Evolutionary conservation across 2,797 vertebrate genomes (phyloP).

Genomic region (Xyrichtys novacula): DNA sequence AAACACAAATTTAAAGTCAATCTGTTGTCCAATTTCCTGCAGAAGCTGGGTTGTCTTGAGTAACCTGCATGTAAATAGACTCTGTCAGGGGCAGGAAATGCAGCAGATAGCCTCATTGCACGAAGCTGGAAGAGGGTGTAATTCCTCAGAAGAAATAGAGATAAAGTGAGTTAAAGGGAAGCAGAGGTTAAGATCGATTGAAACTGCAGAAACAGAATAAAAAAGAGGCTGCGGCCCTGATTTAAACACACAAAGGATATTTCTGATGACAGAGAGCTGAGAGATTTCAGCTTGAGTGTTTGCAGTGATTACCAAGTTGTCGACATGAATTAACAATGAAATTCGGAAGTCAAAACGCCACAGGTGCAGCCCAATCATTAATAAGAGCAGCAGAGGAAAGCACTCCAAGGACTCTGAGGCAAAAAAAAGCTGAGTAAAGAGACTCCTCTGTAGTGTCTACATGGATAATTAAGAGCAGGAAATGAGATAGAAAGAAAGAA

Average conservation of each 20-base stretch:
- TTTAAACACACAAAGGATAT: slow-evolving; percentile 9
- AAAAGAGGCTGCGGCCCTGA: slow-evolving; percentile 1
- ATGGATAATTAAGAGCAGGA: not conserved
- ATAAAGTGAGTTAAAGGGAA: slow-evolving; percentile 25
- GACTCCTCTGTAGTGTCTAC: slow-evolving; percentile 3
- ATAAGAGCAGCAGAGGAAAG: slow-evolving; percentile 2
- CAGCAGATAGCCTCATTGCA: slow-evolving; percentile 12
- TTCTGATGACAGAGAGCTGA: slow-evolving; percentile 1
- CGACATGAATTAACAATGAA: slow-evolving; percentile 15
- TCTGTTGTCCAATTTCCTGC: not conserved
- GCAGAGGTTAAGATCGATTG: no score
- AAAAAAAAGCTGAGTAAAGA: slow-evolving; percentile 7
- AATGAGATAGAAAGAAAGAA: slow-evolving; percentile 1
- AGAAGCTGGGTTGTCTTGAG: not conserved
- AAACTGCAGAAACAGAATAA: slow-evolving; percentile 15
- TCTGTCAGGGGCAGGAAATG: slow-evolving; percentile 44
- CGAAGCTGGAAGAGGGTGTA: slow-evolving; percentile 15
- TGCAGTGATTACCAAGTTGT: slow-evolving; percentile 13
- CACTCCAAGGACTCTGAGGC: not conserved
- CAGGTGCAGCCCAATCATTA: slow-evolving; percentile 12
- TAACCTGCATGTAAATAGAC: not conserved
- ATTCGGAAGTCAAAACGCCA: slow-evolving; percentile 21
- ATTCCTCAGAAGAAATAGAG: slow-evolving; percentile 4
- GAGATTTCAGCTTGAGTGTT: not conserved
- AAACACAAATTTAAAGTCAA: not conserved